Conservation (phyloP, 2,797 vertebrate genomes). For the Sebastes oblongus region DNA sequence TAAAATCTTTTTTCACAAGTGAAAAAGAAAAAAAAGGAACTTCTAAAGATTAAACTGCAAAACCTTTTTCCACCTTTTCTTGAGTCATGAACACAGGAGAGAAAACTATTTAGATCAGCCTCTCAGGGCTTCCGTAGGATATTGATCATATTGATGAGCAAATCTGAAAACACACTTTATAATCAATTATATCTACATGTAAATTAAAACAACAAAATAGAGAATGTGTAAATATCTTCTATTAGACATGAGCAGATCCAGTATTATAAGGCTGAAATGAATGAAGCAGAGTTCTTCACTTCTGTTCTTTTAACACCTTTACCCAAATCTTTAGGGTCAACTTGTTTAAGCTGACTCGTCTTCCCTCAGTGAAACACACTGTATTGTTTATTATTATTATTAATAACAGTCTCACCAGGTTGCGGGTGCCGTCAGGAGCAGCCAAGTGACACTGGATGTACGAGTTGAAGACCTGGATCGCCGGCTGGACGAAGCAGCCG, state of each 20-base stretch:
- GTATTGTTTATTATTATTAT: not conserved
- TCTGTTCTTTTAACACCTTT: not conserved
- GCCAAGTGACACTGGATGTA: constrained; percentile 99
- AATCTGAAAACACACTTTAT: not conserved
- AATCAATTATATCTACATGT: not conserved
- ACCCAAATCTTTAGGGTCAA: not conserved
- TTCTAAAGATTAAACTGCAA: too few species aligned
- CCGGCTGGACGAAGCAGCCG: constrained; percentile 95
- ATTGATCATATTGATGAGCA: not conserved
- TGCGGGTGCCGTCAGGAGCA: constrained; percentile 96
- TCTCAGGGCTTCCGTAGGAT: not conserved
- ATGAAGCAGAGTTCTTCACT: not conserved
- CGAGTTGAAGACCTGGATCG: constrained; percentile 98
- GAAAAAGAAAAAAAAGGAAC: too few species aligned
- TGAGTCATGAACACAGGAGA: too few species aligned
- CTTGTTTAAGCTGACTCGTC: not conserved
- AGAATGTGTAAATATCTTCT: not conserved
- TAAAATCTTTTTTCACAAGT: too few species aligned
- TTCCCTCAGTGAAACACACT: not conserved
- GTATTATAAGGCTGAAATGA: not conserved
- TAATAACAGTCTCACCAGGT: constrained; percentile 87
- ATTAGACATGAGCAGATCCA: not conserved
- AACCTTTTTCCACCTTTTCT: too few species aligned
- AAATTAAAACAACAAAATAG: not conserved
- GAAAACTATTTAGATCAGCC: too few species aligned